These are phyloP conservation scores for Caracal caracal DNA, from an alignment of 2,113 vertebrate species.

Conservation along the genomic window DNA sequence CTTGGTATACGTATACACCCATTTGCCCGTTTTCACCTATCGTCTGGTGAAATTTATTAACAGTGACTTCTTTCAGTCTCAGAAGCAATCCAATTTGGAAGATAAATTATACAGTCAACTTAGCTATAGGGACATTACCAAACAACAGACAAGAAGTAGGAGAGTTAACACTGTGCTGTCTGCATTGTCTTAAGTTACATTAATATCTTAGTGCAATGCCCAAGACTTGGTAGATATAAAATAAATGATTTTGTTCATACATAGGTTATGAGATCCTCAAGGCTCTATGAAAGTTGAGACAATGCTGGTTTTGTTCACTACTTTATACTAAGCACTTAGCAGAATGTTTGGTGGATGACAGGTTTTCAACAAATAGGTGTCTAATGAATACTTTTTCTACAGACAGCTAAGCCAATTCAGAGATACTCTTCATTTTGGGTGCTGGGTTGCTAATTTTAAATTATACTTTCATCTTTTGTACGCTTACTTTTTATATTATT, in stretches of 20 bases:
- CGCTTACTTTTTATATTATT: not conserved
- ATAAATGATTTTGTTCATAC: not conserved
- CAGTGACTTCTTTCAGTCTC: not conserved
- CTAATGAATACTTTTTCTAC: not conserved
- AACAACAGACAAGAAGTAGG: not conserved
- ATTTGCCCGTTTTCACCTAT: not conserved
- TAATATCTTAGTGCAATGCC: not conserved
- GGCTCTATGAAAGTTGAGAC: not conserved
- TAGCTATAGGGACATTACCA: not conserved
- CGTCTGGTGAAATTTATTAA: not conserved
- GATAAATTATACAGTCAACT: not conserved
- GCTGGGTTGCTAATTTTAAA: not conserved
- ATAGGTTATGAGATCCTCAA: not conserved
- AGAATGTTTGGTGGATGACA: not conserved
- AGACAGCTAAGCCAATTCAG: not conserved
- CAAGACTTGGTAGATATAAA: not conserved
- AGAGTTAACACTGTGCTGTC: not conserved
- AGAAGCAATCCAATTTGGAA: not conserved
- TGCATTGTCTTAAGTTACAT: not conserved
- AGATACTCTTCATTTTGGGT: not conserved
- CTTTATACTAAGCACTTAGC: not conserved
- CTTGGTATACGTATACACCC: not conserved
- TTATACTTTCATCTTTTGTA: not conserved
- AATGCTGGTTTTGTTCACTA: not conserved
- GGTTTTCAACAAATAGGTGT: not conserved